These are phyloP conservation scores for Lasius fuliginosus DNA, from an alignment of 2,888 invertebrate species.

Conservation along the genomic window DNA sequence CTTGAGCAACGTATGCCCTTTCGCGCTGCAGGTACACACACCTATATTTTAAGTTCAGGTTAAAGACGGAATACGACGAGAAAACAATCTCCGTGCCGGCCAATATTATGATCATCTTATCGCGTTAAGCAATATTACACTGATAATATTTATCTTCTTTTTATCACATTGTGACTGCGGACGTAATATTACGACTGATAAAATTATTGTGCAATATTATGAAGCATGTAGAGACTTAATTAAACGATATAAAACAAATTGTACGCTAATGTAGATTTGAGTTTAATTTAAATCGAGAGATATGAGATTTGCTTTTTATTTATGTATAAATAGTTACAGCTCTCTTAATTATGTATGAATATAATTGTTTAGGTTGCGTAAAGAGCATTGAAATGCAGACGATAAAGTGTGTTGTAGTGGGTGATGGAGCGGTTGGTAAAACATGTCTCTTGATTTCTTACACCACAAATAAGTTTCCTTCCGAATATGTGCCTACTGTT, in stretches of 20 bases:
- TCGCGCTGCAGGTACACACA: not conserved
- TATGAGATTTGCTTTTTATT: not conserved
- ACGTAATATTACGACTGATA: not conserved
- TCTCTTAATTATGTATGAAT: not conserved
- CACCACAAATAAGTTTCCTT: constrained; percentile 98
- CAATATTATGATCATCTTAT: not conserved
- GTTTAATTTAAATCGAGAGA: not conserved
- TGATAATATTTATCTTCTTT: not conserved
- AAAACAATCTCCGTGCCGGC: not conserved
- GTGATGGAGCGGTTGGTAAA: constrained; percentile 98
- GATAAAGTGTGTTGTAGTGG: constrained; percentile 98
- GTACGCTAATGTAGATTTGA: not conserved
- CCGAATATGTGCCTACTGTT: constrained; percentile 98
- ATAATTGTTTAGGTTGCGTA: constrained; percentile 57
- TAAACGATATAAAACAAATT: not conserved
- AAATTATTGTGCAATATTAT: constrained; percentile 8
- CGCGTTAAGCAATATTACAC: not conserved
- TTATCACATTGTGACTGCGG: not conserved
- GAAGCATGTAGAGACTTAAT: not conserved
- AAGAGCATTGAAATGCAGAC: constrained; percentile 91
- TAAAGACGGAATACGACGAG: constrained; percentile 45
- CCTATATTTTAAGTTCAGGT: constrained; percentile 54
- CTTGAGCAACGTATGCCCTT: not conserved
- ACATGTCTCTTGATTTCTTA: constrained; percentile 96
- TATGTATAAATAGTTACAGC: not conserved